Base-by-base conservation (phyloP, 2,888 invertebrate species). In the Lasioglossum villosulum region DNA sequence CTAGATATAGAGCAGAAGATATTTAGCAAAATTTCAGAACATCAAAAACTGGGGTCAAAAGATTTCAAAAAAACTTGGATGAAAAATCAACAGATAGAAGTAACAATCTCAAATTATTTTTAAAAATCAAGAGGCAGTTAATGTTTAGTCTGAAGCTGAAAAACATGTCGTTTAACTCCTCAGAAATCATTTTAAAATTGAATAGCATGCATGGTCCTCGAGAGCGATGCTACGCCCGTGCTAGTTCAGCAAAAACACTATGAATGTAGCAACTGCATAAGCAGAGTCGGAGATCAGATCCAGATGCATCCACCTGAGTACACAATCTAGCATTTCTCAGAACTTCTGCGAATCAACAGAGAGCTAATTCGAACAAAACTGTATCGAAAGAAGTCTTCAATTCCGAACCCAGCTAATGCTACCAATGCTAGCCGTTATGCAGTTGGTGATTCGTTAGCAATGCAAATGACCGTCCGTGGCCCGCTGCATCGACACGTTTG, bases 221-320 rank as follows among this genome's bases (percentile, higher is more conserved):
- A 59, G 14, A 1, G 59, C 59, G 12, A 27, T 10, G 59, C 1
- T 59, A 59, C 59, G 59, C 27, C 4, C 59, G 12, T 27, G 59
- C 59, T 14, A 14, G 14, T 27, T 27, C 27, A 4, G 59, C 10
- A 59, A 59, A 59, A 59, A 59, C 59, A 27, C 27, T 59, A 27
- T 14, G 27, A 27, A 59, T 59, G 59, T 27, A 27, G 27, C 27
- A 4, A 59, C 59, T 59, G 52, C 52, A 52, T n/a, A 52, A n/a
- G 27, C 63, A 16, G 63, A 30, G 27, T 66, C 63, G 16, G 6
- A 34, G 63, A 34, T 66, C 27, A 39, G 63, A 72, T 30, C 30
- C 37, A 63, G 78, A 34, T 30, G 27, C 75, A 66, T 39, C 78
- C 80, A 86, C 78, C 82, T 80, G 80, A 80, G 79, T 79, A 72